Base-by-base conservation (phyloP, 1,140 invertebrate species). In the Papilio xuthus region DNA sequence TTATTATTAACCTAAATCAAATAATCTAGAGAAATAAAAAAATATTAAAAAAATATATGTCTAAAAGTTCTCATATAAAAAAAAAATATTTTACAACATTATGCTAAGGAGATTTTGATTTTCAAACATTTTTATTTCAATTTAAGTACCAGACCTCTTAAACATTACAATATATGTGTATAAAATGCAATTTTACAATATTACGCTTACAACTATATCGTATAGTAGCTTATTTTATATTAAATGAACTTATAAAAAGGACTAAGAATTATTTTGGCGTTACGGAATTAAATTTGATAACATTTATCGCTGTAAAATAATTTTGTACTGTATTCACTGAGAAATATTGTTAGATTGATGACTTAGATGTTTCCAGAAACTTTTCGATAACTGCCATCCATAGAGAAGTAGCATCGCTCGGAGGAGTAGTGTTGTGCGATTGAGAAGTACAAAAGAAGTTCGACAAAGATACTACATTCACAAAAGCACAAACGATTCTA, bases 131-230 rank as follows among this genome's bases (percentile, higher is more conserved):
- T 60, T 13, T 67, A 67, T 18, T 15, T 32, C 60, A 28, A 67
- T 3, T 67, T 67, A 67, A 67, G 60, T 67, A 67, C 60, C 26
- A 67, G 60, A 67, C 60, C 60, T 67, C 23, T 28, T 53, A 53
- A 53, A 12, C 18, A 28, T 67, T 67, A 67, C 60, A 67, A 28
- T 67, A 20, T 56, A 67, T 28, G 26, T 67, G 12, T 67, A 28
- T 67, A 60, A 60, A 60, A 67, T 67, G 26, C 60, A 67, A 28
- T 26, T 28, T 32, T 18, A 67, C 4, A 28, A 15, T 67, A 28
- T 67, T 67, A 67, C 13, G 26, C 60, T 67, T 18, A 28, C 13
- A 28, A 67, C 13, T 67, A 28, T 32, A 28, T 13, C 26, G 23
- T 28, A 67, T 13, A 12, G 13, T 32, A 15, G 2, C 23, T 26